Percentiles rank a stretch among this genome's conserved stretches.
Evolutionary conservation across 92 coral and sea anemone species (phyloP).

Genomic region (Heteractis magnifica): DNA sequence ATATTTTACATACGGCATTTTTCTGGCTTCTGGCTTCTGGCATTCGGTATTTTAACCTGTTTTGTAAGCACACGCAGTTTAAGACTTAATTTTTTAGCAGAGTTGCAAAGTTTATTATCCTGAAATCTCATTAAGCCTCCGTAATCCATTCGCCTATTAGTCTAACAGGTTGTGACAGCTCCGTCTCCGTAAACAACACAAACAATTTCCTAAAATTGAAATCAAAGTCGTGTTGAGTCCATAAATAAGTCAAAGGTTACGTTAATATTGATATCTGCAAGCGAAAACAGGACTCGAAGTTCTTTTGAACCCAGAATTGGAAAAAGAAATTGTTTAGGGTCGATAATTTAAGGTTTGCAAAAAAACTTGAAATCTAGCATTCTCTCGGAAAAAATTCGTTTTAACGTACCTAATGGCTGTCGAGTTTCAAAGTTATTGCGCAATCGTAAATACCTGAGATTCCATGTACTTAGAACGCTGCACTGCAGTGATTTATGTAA

Average conservation of each 20-base stretch:
- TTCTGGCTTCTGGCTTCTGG: no score
- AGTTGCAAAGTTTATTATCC: not conserved
- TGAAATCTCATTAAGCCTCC: not conserved
- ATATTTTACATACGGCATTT: no score
- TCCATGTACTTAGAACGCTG: not conserved
- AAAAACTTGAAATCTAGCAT: no score
- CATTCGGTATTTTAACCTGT: not conserved
- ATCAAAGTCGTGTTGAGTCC: not conserved
- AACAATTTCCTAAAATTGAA: not conserved
- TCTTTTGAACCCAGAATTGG: not conserved
- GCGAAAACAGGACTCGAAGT: not conserved
- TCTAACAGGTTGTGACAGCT: not conserved
- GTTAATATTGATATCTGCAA: not conserved
- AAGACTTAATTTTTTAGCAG: not conserved
- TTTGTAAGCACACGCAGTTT: no score
- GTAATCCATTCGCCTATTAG: not conserved
- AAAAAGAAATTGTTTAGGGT: not conserved
- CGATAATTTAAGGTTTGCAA: not conserved
- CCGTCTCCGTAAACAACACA: not conserved
- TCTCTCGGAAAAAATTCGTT: not conserved
- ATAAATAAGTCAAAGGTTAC: not conserved
- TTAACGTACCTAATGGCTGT: not conserved
- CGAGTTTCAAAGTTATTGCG: not conserved
- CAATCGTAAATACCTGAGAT: not conserved
- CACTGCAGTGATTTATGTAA: not conserved